Conservation (phyloP, 2,888 invertebrate genomes). For the Venusia cambrica region DNA sequence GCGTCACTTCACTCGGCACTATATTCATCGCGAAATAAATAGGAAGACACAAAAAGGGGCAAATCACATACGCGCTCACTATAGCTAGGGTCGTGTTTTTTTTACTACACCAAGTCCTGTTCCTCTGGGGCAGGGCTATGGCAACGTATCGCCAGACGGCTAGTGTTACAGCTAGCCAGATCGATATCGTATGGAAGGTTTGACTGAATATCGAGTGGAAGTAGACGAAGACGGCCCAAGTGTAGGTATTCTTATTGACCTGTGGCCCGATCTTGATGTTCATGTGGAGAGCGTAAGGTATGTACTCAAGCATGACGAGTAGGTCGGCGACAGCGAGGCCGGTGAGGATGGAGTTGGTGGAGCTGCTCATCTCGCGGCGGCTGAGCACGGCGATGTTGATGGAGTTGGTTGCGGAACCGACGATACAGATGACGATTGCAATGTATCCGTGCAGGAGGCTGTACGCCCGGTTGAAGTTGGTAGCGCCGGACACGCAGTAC, state of each 20-base stretch:
- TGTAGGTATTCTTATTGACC: constrained; percentile 81
- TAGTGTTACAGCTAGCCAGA: constrained; percentile 94
- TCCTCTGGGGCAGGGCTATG: constrained; percentile 90
- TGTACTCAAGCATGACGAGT: constrained; percentile 96
- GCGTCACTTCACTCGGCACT: constrained; percentile 78
- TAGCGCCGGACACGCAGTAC: constrained; percentile 80
- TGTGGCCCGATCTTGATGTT: constrained; percentile 83
- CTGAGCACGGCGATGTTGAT: constrained; percentile 95
- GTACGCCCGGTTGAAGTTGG: constrained; percentile 84
- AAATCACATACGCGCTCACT: constrained; percentile 88
- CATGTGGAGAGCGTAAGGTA: constrained; percentile 92
- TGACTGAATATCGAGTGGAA: constrained; percentile 95
- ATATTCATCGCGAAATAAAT: constrained; percentile 90
- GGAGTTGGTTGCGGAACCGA: constrained; percentile 95
- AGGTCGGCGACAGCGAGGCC: constrained; percentile 95
- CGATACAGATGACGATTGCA: constrained; percentile 91
- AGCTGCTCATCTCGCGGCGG: constrained; percentile 93
- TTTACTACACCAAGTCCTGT: constrained; percentile 91
- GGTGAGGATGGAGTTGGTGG: constrained; percentile 95
- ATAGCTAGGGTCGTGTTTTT: constrained; percentile 88
- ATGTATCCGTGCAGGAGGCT: constrained; percentile 90
- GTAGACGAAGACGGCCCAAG: constrained; percentile 91
- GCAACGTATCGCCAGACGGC: constrained; percentile 96
- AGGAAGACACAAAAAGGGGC: constrained; percentile 92
- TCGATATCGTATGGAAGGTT: constrained; percentile 93